A percentile compares a stretch with the other conserved stretches of the same genome.
These are phyloP conservation scores for Sphaerodactylus townsendi DNA, from an alignment of 2,113 vertebrate species.

Conservation along the genomic window DNA sequence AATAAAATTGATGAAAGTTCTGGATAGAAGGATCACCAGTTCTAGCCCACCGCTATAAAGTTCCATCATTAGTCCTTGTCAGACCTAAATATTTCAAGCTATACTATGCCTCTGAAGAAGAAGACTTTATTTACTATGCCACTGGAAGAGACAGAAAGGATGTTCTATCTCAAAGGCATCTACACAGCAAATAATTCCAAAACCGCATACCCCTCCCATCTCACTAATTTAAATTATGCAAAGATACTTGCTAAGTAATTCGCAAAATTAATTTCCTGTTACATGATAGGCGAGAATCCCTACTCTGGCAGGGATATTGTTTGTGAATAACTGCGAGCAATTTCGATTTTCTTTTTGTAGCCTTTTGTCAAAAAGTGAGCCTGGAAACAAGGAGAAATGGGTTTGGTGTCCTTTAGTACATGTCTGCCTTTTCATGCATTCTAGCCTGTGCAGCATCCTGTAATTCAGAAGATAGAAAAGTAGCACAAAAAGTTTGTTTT, in stretches of 20 bases:
- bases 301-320: neutral
- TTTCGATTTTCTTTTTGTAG: neutral
- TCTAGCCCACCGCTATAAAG: neutral
- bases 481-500: neutral
- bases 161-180: neutral
- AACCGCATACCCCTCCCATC: neutral
- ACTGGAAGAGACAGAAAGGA: neutral
- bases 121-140: too few species aligned
- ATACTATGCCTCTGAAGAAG: too few species aligned
- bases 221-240: neutral
- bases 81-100: neutral
- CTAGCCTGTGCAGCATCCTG: neutral
- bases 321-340: neutral
- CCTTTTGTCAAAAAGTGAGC: neutral
- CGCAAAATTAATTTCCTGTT: neutral
- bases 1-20: neutral
- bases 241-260: neutral
- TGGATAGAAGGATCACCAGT: too few species aligned
- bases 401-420: neutral
- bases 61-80: neutral
- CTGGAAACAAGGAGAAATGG: neutral
- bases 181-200: neutral
- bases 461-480: neutral
- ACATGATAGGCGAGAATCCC: neutral
- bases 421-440: neutral